phyloP scores from a whole-genome alignment of 1,140 invertebrate genomes.

The Amyelois transitella region DNA sequence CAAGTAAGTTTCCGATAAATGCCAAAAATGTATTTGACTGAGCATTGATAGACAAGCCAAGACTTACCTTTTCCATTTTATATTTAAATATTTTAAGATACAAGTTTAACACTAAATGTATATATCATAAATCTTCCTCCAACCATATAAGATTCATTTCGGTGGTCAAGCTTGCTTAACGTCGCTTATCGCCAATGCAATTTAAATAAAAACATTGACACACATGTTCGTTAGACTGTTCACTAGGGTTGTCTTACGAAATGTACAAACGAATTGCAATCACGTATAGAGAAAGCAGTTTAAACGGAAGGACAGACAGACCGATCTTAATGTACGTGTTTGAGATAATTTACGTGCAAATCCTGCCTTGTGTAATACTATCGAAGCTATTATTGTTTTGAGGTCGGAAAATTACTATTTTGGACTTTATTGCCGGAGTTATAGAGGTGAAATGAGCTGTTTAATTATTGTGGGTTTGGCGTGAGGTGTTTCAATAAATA shows the following conservation, averaged over 20 bases:
- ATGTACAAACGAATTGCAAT: conserved; percentile 30
- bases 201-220: conserved; percentile 38
- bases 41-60: too few relatives aligned
- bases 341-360: conserved; percentile 31
- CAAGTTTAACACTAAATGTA: too few relatives aligned
- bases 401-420: background rate
- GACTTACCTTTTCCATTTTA: background rate
- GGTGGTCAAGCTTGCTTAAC: conserved; percentile 15
- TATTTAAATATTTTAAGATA: background rate
- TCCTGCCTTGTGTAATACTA: conserved; percentile 12
- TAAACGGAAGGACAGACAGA: conserved; percentile 41
- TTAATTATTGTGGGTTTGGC: background rate
- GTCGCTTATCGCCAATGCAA: conserved; percentile 19
- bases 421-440: background rate
- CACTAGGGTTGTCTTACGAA: conserved; percentile 17
- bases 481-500: background rate
- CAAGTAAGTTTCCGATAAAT: too few relatives aligned
- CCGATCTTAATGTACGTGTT: conserved; percentile 40
- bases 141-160: conserved; percentile 5
- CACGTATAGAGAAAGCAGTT: conserved; percentile 50
- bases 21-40: too few relatives aligned
- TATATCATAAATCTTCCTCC: background rate
- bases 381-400: background rate
- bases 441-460: background rate
- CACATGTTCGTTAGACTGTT: conserved; percentile 24